A percentile compares a stretch with the other conserved stretches of the same genome.
Evolutionary conservation across 2,888 invertebrate species (phyloP).

Genomic region (Athalia cordata): DNA sequence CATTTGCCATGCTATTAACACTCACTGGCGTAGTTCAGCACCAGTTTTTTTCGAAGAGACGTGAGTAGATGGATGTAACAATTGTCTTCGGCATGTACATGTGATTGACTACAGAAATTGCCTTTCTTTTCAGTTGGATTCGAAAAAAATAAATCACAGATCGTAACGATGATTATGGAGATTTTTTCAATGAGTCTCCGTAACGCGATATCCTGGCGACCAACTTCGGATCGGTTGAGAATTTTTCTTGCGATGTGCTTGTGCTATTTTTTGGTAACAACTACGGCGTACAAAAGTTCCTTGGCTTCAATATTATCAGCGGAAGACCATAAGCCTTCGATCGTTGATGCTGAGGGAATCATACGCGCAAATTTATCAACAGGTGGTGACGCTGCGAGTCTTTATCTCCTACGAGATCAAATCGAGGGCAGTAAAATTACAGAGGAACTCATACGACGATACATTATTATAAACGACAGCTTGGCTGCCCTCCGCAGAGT

Average conservation of each 20-base stretch:
- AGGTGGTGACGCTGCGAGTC: neutral
- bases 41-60: no score
- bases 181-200: neutral
- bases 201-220: neutral
- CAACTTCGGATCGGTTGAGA: neutral
- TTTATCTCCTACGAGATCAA: constrained; percentile 1
- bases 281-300: constrained; percentile 31
- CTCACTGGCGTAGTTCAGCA: neutral
- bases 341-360: neutral
- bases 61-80: neutral
- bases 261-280: constrained; percentile 14
- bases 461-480: neutral
- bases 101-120: no score
- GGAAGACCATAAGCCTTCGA: neutral
- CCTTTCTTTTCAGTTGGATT: no score
- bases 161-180: no score
- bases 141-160: no score
- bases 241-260: neutral
- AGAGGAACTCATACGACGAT: constrained; percentile 2
- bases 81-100: neutral
- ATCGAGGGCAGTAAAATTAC: neutral
- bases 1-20: neutral
- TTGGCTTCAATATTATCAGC: constrained; percentile 6
- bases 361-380: constrained; percentile 5
- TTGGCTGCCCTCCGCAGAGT: constrained; percentile 1